Evolutionary conservation across 2,797 vertebrate species (phyloP).

Genomic region (Chelonia mydas): DNA sequence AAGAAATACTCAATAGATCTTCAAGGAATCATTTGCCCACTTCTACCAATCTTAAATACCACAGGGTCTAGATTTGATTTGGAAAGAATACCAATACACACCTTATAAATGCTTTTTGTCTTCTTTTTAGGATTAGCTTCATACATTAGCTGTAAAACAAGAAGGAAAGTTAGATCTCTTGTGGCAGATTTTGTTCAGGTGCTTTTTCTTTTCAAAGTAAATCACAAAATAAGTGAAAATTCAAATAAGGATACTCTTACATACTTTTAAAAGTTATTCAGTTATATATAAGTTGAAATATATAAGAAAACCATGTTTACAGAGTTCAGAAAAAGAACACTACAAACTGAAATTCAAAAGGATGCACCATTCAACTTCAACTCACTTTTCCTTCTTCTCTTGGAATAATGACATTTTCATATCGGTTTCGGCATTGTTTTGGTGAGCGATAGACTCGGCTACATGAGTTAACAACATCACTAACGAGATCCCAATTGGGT

Average conservation of each 20-base stretch:
- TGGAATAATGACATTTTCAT: slow-evolving; percentile 95
- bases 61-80: slow-evolving; percentile 78
- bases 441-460: slow-evolving; percentile 95
- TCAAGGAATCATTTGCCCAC: slow-evolving; percentile 74
- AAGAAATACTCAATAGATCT: slow-evolving; percentile 72
- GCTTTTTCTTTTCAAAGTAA: slow-evolving; percentile 77
- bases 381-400: slow-evolving; percentile 95
- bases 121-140: slow-evolving; percentile 97
- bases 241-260: slow-evolving; percentile 67
- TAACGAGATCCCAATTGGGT: slow-evolving; percentile 96
- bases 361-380: not conserved
- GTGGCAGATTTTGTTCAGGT: slow-evolving; percentile 77
- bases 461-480: slow-evolving; percentile 95
- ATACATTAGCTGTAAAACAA: slow-evolving; percentile 89
- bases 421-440: slow-evolving; percentile 94
- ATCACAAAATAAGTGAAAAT: slow-evolving; percentile 75
- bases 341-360: slow-evolving; percentile 53
- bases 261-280: slow-evolving; percentile 60
- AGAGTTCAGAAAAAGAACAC: slow-evolving; percentile 55
- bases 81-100: slow-evolving; percentile 78
- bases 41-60: slow-evolving; percentile 76
- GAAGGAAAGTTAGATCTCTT: slow-evolving; percentile 79
- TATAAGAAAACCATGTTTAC: slow-evolving; percentile 66
- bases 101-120: slow-evolving; percentile 97
- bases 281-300: slow-evolving; percentile 55